These are phyloP conservation scores for Syngnathus typhle DNA, from an alignment of 2,113 vertebrate genomes.

Conservation along the genomic window DNA sequence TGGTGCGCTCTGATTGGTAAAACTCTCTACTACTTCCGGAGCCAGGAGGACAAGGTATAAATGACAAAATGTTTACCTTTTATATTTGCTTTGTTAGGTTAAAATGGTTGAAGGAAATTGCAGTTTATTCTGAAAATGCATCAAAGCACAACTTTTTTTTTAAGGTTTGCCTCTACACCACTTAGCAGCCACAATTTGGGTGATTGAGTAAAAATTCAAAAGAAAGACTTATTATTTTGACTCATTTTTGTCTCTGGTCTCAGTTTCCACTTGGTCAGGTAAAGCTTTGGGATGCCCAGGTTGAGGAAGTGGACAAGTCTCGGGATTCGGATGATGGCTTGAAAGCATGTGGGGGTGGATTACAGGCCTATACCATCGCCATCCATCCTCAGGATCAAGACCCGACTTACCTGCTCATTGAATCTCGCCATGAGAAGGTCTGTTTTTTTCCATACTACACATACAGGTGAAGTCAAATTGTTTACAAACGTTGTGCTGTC, in stretches of 20 bases:
- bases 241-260: background rate
- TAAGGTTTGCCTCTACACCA: background rate
- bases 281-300: constrained; percentile 85
- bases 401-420: constrained; percentile 85
- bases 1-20: constrained; percentile 91
- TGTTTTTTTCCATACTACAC: background rate
- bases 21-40: constrained; percentile 89
- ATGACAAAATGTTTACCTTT: background rate
- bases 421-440: constrained; percentile 89
- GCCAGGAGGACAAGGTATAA: constrained; percentile 91
- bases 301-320: constrained; percentile 89
- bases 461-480: background rate
- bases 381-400: constrained; percentile 87
- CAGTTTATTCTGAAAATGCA: background rate
- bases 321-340: constrained; percentile 84
- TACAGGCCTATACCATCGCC: constrained; percentile 79
- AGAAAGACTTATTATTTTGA: background rate
- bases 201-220: background rate
- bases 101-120: background rate
- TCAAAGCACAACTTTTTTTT: too few relatives aligned
- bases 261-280: constrained; percentile 97
- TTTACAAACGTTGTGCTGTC: background rate
- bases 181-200: background rate
- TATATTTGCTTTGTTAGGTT: background rate
- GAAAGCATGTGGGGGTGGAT: constrained; percentile 75